A percentile compares a stretch with the other conserved stretches of the same genome.
phyloP scores from a whole-genome alignment of 1,140 invertebrate species.

The Lucilia cuprina region DNA sequence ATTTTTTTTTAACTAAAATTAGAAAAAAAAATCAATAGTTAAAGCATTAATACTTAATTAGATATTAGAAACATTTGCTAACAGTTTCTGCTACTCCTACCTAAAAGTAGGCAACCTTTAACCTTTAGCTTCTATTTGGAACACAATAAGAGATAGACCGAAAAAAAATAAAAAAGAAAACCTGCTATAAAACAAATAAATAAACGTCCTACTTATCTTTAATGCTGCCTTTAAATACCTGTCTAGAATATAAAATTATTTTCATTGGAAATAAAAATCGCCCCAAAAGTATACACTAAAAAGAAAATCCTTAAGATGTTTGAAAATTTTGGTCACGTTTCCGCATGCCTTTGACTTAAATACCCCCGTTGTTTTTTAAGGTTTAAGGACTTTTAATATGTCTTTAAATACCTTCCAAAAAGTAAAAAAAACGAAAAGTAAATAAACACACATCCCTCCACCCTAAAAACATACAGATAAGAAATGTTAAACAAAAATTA shows the following conservation, averaged over 20 bases:
- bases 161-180: neutral
- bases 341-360: slow-evolving; percentile 8
- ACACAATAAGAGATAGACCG: neutral
- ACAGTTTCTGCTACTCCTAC: too few species aligned
- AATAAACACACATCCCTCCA: too few species aligned
- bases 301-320: neutral
- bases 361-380: neutral
- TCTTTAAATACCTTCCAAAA: slow-evolving; percentile 10
- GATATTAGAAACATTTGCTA: neutral
- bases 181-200: neutral
- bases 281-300: neutral
- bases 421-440: neutral
- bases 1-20: neutral
- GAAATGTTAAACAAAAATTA: too few species aligned
- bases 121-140: neutral
- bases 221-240: slow-evolving; percentile 16
- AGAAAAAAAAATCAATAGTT: neutral
- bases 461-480: too few species aligned
- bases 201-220: slow-evolving; percentile 13
- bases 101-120: neutral
- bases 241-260: neutral
- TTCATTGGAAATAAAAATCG: neutral
- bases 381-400: slow-evolving; percentile 19
- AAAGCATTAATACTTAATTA: slow-evolving; percentile 12
- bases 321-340: slow-evolving; percentile 20